Base-by-base conservation (phyloP, 2,888 invertebrate species). In the Acrobeloides nanus region DNA sequence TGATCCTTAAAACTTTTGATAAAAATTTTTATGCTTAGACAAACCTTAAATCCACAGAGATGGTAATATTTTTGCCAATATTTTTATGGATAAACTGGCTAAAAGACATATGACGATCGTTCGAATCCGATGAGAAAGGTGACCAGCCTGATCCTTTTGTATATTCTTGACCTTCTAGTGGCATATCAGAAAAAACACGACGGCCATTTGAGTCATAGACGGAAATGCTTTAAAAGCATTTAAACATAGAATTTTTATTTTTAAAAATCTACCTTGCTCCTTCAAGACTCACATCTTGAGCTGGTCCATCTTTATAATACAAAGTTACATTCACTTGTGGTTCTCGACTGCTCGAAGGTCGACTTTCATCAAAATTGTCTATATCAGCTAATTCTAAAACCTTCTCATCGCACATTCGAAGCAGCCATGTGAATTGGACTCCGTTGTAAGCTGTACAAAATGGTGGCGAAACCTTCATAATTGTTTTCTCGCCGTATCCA, bases 241-340 rank as follows among this genome's bases (percentile, higher is more conserved):
- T 1, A 15, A 10, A 56, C 17, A 5, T 18, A 44, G 12, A 48
- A 53, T 24, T 23, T 6, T 4, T 50, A 20, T 17, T 37, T 2
- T 18, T 29, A 21, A 12, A 17, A 8, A 34, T 49, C 40, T 31
- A 65, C 64, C 44, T 51, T 39, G 64, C 62, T 27, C 62, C 61
- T 31, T 61, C 59, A 12, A 71, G 53, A 5, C 41, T 44, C 3
- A 70, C 59, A 46, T 70, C 70, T 10, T 47, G 41, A 21, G 62
- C 55, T 4, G 69, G 69, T 29, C 70, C 70, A 35, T 70, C 68
- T 42, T 69, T 68, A 55, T 62, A 70, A 57, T 70, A 70, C 25
- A 70, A 48, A 27, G 59, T 60, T 27, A 68, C 52, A 45, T 61
- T 59, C 39, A 67, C 66, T 44, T 65, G 61, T 29, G 27, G 46